A percentile compares a stretch with the other conserved stretches of the same genome.
phyloP scores from a whole-genome alignment of 2,113 vertebrate species.

The Nanorana parkeri region DNA sequence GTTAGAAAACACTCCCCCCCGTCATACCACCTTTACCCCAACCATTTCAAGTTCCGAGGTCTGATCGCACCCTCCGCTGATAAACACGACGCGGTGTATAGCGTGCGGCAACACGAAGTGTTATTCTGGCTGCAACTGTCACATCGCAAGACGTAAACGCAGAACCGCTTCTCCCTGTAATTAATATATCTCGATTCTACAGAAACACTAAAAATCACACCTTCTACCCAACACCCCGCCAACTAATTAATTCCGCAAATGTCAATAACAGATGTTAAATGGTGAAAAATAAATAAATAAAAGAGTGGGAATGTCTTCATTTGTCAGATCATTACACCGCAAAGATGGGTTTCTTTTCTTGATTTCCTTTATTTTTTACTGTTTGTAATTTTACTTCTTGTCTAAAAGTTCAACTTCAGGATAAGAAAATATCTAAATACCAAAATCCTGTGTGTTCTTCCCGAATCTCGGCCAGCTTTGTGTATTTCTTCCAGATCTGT shows the following conservation, averaged over 20 bases:
- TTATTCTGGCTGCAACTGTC: neutral
- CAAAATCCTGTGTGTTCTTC: too few relatives aligned
- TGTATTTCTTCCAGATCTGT: too few relatives aligned
- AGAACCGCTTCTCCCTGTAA: neutral
- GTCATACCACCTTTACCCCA: too few relatives aligned
- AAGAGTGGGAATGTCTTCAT: neutral
- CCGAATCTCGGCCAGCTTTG: too few relatives aligned
- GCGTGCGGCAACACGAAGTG: neutral
- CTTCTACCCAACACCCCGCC: neutral
- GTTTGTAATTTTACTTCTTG: neutral
- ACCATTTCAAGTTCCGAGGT: too few relatives aligned
- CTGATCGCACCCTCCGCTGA: neutral
- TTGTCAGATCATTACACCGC: neutral
- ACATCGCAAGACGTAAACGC: neutral
- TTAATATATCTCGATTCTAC: conserved; percentile 3
- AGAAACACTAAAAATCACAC: conserved; percentile 13
- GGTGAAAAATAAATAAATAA: conserved; percentile 8
- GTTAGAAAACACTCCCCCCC: too few relatives aligned
- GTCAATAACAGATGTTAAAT: conserved; percentile 43
- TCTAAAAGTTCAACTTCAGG: neutral
- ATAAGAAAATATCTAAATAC: too few relatives aligned
- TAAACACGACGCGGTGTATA: neutral
- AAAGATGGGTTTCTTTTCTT: neutral
- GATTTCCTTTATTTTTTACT: too few relatives aligned
- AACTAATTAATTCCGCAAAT: conserved; percentile 43